Percentiles rank a stretch among this genome's conserved stretches.
Evolutionary conservation across 2,797 vertebrate genomes (phyloP).

Genomic region (Austrolebias charrua): DNA sequence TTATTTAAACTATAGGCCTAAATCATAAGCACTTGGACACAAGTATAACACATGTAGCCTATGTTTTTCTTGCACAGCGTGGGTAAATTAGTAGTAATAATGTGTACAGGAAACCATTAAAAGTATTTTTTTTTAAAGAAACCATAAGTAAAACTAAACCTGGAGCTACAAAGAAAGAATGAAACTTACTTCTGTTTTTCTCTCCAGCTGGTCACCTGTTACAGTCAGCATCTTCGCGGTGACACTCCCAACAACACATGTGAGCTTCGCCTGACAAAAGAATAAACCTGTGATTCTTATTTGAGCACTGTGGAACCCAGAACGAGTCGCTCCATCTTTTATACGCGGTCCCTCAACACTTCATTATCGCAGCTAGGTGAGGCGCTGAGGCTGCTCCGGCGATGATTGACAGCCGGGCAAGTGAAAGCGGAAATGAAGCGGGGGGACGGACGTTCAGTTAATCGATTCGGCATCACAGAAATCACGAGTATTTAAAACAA

Average conservation of each 20-base stretch:
- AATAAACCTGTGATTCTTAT: slow-evolving; percentile 9
- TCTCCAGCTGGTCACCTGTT: slow-evolving; percentile 64
- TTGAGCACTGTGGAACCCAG: slow-evolving; percentile 10
- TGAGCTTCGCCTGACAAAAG: background rate
- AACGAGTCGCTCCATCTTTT: slow-evolving; percentile 47
- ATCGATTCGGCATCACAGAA: background rate
- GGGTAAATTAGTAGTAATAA: no score
- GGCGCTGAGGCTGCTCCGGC: slow-evolving; percentile 47
- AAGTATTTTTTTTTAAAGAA: no score
- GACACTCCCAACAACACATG: background rate
- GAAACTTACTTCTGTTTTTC: slow-evolving; percentile 58
- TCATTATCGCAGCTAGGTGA: slow-evolving; percentile 66
- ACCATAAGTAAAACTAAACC: background rate
- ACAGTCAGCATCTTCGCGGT: slow-evolving; percentile 13
- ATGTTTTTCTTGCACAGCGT: no score
- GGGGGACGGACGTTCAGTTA: slow-evolving; percentile 32
- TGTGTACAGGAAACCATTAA: no score
- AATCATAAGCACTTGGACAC: no score
- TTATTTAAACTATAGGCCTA: background rate
- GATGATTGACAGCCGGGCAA: slow-evolving; percentile 78
- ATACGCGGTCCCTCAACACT: slow-evolving; percentile 58
- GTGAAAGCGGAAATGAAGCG: slow-evolving; percentile 24
- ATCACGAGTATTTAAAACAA: background rate
- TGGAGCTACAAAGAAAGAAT: background rate
- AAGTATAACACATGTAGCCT: no score